A percentile compares a stretch with the other conserved stretches of the same genome.
Evolutionary conservation across 2,113 vertebrate genomes (phyloP).

Genomic region (Athene cunicularia): DNA sequence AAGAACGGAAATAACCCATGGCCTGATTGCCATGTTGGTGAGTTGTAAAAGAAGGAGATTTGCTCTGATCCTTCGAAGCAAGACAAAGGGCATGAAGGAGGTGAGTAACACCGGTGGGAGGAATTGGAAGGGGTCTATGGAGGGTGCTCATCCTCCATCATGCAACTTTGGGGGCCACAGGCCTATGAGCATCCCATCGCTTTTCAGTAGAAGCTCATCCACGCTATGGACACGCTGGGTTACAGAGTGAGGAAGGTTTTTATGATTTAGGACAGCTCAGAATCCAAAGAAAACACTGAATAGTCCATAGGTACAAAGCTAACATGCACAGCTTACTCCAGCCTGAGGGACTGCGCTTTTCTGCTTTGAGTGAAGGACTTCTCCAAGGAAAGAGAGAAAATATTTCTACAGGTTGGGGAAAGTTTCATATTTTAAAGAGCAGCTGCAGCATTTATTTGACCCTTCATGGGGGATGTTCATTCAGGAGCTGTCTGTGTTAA

Average conservation of each 20-base stretch:
- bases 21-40: accelerated
- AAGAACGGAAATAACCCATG: neutral
- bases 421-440: neutral
- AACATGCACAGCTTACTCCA: neutral
- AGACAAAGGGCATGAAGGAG: neutral
- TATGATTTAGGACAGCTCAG: neutral
- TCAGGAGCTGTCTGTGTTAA: neutral
- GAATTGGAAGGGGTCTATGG: neutral
- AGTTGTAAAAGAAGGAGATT: neutral
- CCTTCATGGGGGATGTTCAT: neutral
- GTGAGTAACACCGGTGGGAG: neutral
- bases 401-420: neutral
- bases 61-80: neutral
- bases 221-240: neutral
- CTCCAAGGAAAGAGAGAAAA: neutral
- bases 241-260: neutral
- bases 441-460: neutral
- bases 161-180: accelerated
- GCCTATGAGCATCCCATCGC: neutral
- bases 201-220: neutral
- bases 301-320: neutral
- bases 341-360: neutral
- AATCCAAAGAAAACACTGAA: neutral
- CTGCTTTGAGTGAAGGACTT: neutral
- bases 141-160: neutral